Evolutionary conservation across 2,888 invertebrate species (phyloP), one percentile per base, ranked within the genome.

Genomic region (Cephus pygmeus): DNA sequence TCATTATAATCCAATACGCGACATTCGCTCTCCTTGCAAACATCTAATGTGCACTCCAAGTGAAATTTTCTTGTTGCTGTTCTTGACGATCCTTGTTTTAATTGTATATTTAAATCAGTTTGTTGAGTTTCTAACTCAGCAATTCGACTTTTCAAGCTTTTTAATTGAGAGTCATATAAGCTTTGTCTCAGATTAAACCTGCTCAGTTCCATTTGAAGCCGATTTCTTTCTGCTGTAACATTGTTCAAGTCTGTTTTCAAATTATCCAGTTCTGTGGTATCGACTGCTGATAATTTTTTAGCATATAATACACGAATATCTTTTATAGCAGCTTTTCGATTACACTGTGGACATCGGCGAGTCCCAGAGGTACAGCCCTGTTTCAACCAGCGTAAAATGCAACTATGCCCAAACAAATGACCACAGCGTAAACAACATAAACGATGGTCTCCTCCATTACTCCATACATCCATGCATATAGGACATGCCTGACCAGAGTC

Each of bases 381-480:
- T 76, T 92, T 92, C 9, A 97, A 90, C 97, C 97, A 98, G 68
- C 95, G 93, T 76, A 94, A 92, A 12, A 98, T 95, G 88, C 98
- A 98, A 31, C 93, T 93, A 0, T 94, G 92, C 0, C 99, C 99
- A 91, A 98, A 99, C 11, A 98, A 91, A 92, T 99, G 99, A 0
- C 99, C 99, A 91, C 99, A 99, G 87, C 95, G 95, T 12, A 99
- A 92, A 0, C 97, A 95, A n/a, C 96, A 96, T 3, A 98, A 92
- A 76, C 98, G 93, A 90, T 99, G 99, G 0, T 94, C 94, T 0
- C 98, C 98, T 0, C 95, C 94, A 89, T 95, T 97, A 4, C 96
- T 96, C 97, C 98, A 98, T 3, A 93, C 92, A 77, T 98, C 98
- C 82, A 98, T 93, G 88, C 98, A 98, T 82, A 98, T 98, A 0